Evolutionary conservation across 2,113 vertebrate species (phyloP).

Genomic region (Ovis canadensis): DNA sequence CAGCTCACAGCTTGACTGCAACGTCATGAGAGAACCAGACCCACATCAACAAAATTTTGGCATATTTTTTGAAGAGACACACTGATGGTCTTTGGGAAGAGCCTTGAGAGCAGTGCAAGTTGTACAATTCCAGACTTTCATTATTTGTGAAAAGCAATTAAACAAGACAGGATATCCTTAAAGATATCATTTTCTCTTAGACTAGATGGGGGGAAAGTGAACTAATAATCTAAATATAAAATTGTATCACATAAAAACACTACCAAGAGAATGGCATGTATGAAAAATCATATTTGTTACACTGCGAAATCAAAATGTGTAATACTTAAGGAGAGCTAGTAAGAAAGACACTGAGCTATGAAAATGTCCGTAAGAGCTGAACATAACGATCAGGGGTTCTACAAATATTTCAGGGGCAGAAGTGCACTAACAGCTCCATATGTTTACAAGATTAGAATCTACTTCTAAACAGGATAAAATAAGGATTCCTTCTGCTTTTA

Average conservation of each 20-base stretch:
- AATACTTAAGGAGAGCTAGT: background rate
- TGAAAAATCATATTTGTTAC: background rate
- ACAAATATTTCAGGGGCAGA: background rate
- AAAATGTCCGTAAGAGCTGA: background rate
- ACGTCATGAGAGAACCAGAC: background rate
- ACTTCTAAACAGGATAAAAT: background rate
- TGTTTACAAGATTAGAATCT: background rate
- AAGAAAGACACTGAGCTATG: background rate
- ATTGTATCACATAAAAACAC: background rate
- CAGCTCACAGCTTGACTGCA: background rate
- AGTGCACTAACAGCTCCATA: background rate
- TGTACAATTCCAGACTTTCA: background rate
- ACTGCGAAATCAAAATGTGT: slow-evolving; percentile 5
- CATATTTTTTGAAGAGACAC: background rate
- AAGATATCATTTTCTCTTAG: background rate
- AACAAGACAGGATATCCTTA: background rate
- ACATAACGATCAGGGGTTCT: background rate
- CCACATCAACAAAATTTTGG: background rate
- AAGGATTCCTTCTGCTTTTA: background rate
- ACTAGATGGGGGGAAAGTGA: background rate
- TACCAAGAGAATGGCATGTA: background rate
- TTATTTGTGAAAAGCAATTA: background rate
- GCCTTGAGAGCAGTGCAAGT: background rate
- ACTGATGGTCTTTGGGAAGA: background rate
- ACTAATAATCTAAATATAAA: background rate